Evolutionary conservation across 2,888 invertebrate genomes (phyloP).

Genomic region (Quadroppia sp.): DNA sequence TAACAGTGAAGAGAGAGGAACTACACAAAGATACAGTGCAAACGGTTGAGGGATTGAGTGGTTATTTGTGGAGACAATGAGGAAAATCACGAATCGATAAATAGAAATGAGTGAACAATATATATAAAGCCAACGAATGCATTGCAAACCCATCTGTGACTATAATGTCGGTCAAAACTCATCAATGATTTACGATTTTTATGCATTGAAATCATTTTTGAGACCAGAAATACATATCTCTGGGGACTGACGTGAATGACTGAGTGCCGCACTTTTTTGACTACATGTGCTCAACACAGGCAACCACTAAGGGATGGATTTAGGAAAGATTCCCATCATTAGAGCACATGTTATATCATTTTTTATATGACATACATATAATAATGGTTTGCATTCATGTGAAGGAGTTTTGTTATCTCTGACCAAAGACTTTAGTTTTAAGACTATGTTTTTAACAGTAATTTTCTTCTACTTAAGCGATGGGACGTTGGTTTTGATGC

Average conservation of each 20-base stretch:
- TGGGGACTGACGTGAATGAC: conserved; percentile 15
- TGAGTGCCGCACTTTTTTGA: conserved; percentile 12
- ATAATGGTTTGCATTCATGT: conserved; percentile 5
- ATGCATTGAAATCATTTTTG: conserved; percentile 8
- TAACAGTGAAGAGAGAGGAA: not conserved
- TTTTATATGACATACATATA: conserved; percentile 30
- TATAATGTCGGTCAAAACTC: not conserved
- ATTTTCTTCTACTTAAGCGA: conserved; percentile 10
- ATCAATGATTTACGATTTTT: conserved; percentile 25
- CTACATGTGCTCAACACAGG: not conserved
- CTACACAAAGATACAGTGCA: not conserved
- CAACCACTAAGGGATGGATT: not conserved
- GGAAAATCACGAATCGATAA: conserved; percentile 10
- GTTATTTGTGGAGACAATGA: not conserved
- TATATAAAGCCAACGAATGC: not conserved
- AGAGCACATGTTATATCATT: conserved; percentile 4
- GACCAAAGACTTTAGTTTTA: not conserved
- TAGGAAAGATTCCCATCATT: conserved; percentile 22
- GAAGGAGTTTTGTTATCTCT: conserved; percentile 31
- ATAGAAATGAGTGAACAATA: conserved; percentile 7
- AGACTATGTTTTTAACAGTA: not conserved
- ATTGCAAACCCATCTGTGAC: conserved; percentile 21
- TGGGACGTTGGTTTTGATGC: not conserved
- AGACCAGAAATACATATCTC: conserved; percentile 16
- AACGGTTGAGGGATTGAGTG: not conserved